Evolutionary conservation across 1,140 invertebrate genomes (phyloP).

Genomic region (Danaus melanippus): DNA sequence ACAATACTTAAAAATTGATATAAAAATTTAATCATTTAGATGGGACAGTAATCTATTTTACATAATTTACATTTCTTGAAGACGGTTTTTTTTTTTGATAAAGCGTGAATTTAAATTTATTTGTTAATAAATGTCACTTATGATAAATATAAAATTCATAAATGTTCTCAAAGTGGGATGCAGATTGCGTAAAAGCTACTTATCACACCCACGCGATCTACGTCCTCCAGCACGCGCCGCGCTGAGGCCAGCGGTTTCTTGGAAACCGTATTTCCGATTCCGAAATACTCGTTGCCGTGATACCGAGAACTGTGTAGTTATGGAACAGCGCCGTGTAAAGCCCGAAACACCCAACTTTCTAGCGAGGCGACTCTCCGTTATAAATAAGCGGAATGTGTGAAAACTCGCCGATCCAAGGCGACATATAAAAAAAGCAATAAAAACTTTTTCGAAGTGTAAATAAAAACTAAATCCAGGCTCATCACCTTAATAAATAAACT

Average conservation of each 20-base stretch:
- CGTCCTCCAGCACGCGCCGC: constrained; percentile 35
- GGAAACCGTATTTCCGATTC: constrained; percentile 68
- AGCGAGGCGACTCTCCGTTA: constrained; percentile 52
- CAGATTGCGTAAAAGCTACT: constrained; percentile 15
- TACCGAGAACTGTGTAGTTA: constrained; percentile 63
- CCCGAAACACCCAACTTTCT: constrained; percentile 58
- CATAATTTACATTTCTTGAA: constrained; percentile 16
- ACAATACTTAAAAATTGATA: too few relatives aligned
- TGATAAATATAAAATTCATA: too few relatives aligned
- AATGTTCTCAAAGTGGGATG: neutral
- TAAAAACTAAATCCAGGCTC: neutral
- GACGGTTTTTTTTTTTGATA: too few relatives aligned
- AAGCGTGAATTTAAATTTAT: too few relatives aligned
- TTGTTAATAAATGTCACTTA: too few relatives aligned
- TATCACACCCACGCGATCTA: constrained; percentile 19
- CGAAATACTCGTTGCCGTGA: constrained; percentile 54
- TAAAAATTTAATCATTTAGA: neutral
- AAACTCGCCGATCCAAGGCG: constrained; percentile 49
- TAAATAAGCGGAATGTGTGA: constrained; percentile 53
- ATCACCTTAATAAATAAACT: constrained; percentile 5
- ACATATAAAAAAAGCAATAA: constrained; percentile 23
- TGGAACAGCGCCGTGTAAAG: constrained; percentile 59
- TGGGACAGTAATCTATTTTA: constrained; percentile 7
- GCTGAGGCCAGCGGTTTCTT: constrained; percentile 56
- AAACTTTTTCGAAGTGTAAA: neutral